These are phyloP conservation scores for Andrena cerasifolii DNA, from an alignment of 1,140 invertebrate genomes.

Conservation along the genomic window DNA sequence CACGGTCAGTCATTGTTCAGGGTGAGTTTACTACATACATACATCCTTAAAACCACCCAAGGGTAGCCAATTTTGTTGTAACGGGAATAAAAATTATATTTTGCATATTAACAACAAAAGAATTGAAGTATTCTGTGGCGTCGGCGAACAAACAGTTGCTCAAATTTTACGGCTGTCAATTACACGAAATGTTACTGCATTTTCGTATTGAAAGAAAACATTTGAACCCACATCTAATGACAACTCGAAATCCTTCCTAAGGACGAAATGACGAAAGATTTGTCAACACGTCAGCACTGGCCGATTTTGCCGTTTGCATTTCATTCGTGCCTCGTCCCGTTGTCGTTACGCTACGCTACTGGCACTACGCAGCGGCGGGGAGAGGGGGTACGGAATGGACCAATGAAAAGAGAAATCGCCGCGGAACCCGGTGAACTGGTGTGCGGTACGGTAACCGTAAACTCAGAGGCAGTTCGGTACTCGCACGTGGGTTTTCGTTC, in stretches of 20 bases:
- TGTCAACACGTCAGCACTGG: constrained; percentile 36
- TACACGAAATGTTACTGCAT: too few species aligned
- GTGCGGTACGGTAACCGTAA: constrained; percentile 68
- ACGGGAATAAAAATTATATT: too few species aligned
- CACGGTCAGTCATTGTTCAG: too few species aligned
- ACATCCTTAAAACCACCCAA: too few species aligned
- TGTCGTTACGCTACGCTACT: constrained; percentile 58
- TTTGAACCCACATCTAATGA: too few species aligned
- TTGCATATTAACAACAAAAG: too few species aligned
- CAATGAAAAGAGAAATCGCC: constrained; percentile 47
- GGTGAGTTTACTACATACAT: too few species aligned
- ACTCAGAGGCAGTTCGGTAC: constrained; percentile 71
- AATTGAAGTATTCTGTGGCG: too few species aligned
- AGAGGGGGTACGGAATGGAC: constrained; percentile 31
- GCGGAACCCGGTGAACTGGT: constrained; percentile 57
- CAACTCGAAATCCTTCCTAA: neutral
- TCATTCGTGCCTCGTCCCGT: constrained; percentile 24
- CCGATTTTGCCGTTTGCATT: constrained; percentile 41
- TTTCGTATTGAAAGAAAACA: too few species aligned
- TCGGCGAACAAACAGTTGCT: too few species aligned
- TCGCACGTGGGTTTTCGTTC: constrained; percentile 80
- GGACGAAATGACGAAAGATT: constrained; percentile 27
- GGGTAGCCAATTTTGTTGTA: too few species aligned
- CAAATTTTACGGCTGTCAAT: too few species aligned
- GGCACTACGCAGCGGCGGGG: constrained; percentile 30